Evolutionary conservation across 2,888 invertebrate genomes (phyloP), one percentile per base, ranked within the genome.

Genomic region (Eulithis prunata): DNA sequence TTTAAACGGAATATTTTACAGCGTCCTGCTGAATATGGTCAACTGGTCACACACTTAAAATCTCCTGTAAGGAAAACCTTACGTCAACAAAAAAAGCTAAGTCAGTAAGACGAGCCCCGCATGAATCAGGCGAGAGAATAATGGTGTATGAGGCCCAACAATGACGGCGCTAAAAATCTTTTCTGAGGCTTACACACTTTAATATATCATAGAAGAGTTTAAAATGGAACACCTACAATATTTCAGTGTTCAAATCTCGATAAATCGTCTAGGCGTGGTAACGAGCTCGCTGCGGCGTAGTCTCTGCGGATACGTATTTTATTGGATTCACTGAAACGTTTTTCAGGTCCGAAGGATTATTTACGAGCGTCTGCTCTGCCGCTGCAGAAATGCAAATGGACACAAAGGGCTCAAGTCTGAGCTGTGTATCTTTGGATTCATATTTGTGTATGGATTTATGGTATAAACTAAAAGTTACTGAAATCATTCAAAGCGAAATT

Each of bases 301-400:
- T 90, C 91, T 90, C 90, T 91, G 90, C 91, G 92, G 92, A 92
- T 93, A 91, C 91, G 91, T 92, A 91, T 91, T 93, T 92, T 93
- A 93, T 93, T 92, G 91, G 92, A 93, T 91, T 91, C 89, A 90
- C 86, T 90, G 91, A 91, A 92, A 93, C 92, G 91, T 91, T 93
- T 92, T 92, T 91, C 92, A 90, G 90, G 89, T 89, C 91, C 88
- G 84, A 86, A 88, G 90, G 91, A 92, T 93, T 91, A 92, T 92
- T 93, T 91, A 92, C 89, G 91, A 90, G 86, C 88, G 87, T 90
- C 91, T 91, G 89, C 85, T 87, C 84, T 59, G 79, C 84, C 75
- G 80, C 84, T 90, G 91, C 91, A 89, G 88, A 90, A 87, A 90
- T 91, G 90, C 91, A 91, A 90, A 90, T 90, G 90, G 89, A 90